Conservation (phyloP, 2,888 invertebrate genomes). For the Xanthorhoe spadicearia region DNA sequence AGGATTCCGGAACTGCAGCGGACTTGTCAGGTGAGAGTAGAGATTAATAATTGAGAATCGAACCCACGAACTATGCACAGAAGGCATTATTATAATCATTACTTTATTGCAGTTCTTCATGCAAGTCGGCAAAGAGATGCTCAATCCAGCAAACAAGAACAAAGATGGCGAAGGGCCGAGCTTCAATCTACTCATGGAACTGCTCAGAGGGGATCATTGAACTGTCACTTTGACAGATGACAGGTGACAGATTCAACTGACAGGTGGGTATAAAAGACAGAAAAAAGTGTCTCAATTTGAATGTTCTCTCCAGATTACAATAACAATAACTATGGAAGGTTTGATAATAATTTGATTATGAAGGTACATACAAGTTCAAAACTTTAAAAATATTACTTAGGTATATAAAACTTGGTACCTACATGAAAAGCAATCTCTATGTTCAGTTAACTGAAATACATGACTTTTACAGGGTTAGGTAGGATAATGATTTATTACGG, state of each 20-base stretch:
- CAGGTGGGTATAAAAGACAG: conserved; percentile 3
- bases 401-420: too few species aligned
- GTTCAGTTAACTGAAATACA: too few species aligned
- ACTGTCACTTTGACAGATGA: conserved; percentile 36
- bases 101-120: conserved; percentile 72
- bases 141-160: conserved; percentile 91
- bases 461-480: too few species aligned
- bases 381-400: too few species aligned
- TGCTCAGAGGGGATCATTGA: conserved; percentile 96
- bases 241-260: conserved; percentile 27
- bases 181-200: conserved; percentile 98
- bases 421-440: too few species aligned
- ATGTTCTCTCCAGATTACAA: too few species aligned
- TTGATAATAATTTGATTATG: too few species aligned
- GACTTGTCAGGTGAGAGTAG: conserved; percentile 86
- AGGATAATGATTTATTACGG: too few species aligned
- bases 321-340: too few species aligned
- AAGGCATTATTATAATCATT: background rate
- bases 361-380: too few species aligned
- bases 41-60: too few species aligned
- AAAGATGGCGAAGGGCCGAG: conserved; percentile 95
- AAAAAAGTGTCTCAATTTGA: background rate
- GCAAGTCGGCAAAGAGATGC: conserved; percentile 96
- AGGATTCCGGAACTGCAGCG: conserved; percentile 97
- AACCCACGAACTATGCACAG: too few species aligned